Conservation (phyloP, 2,113 vertebrate genomes). For the Grammomys dolichurus region DNA sequence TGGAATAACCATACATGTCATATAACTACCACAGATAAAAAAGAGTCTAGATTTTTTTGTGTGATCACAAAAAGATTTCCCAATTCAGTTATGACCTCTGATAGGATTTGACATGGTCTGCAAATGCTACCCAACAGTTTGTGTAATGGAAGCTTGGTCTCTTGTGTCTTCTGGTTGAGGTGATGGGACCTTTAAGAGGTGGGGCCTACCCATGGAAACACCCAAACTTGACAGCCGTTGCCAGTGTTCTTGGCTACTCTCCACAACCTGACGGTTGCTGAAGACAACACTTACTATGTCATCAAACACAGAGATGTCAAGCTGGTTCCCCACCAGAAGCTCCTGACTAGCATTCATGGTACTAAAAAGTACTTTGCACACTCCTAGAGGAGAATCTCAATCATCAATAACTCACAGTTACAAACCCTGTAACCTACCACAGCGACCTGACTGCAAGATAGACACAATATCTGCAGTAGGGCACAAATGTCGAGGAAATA, state of each 20-base stretch:
- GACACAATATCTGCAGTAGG: background rate
- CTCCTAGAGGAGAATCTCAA: background rate
- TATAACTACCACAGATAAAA: background rate
- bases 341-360: background rate
- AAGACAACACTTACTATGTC: background rate
- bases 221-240: background rate
- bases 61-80: background rate
- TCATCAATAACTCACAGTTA: background rate
- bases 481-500: background rate
- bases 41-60: background rate
- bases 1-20: background rate
- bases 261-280: background rate
- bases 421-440: background rate
- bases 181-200: no score
- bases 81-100: background rate
- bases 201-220: background rate
- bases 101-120: background rate
- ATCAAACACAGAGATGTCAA: background rate
- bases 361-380: background rate
- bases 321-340: background rate
- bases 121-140: background rate
- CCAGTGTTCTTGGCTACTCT: background rate
- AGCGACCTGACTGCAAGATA: background rate
- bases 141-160: background rate
- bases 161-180: background rate